Evolutionary conservation across 2,797 vertebrate species (phyloP), one percentile per base, ranked within the genome.

Genomic region (Babyrousa celebensis): DNA sequence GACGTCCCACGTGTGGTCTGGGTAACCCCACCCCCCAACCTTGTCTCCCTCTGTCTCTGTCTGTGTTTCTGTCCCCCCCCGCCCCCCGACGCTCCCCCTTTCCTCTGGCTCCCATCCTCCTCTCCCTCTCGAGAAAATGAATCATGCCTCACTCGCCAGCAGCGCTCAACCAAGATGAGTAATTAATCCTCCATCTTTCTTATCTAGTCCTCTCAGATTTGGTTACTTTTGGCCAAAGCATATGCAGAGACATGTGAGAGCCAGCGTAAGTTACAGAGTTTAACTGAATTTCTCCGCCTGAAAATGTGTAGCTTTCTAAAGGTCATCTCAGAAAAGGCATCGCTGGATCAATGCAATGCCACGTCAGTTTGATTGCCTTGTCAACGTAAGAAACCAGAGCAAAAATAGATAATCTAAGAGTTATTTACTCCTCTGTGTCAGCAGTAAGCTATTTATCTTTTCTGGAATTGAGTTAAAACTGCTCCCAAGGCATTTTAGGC

Each of bases 221-320:
- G 68, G 80, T 93, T 97, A 71, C 94, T 97, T 96, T 90, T 58
- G 96, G 94, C 68, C 1, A 0, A 65, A 95, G 91, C 78, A 63
- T 32, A 58, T 36, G 80, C 87, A 75, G n/a, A 60, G 90, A 90
- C 16, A 54, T 4, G 9, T 56, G 95, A 88, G 71, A 91, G 5
- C 78, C 65, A 70, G 94, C 71, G 58, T 72, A 20, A n/a, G 79
- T 63, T 67, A 32, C 72, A 25, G 58, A 29, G 12, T 74, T 10
- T 32, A 54, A 11, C 68, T 1, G 63, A 56, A 32, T 92, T 86
- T 85, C 32, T 86, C 62, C 17, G 52, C 62, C 1, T 0, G 3
- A 82, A 71, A 70, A n/a, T 10, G 9, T 5, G 82, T 14, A 2
- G 40, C 29, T 20, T 48, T n/a, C 60, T 16, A 63, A 63, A 95